Evolutionary conservation across 2,797 vertebrate species (phyloP).

Genomic region (Crenichthys baileyi): DNA sequence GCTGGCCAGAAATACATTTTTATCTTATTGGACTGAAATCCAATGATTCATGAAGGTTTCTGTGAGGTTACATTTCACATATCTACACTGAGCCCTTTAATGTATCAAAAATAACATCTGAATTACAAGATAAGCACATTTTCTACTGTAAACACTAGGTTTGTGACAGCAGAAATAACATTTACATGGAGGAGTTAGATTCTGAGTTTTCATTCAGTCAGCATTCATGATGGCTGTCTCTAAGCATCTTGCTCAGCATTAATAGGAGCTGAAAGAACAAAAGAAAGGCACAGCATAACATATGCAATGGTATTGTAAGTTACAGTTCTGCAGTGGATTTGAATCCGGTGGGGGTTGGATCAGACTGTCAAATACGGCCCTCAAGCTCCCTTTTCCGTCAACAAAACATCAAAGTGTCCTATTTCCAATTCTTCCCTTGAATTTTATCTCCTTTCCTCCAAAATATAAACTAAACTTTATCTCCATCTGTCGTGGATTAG

Average conservation of each 20-base stretch:
- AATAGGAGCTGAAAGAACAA: slow-evolving; percentile 26
- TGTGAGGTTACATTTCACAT: slow-evolving; percentile 29
- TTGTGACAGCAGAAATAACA: slow-evolving; percentile 22
- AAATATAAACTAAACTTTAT: slow-evolving; percentile 44
- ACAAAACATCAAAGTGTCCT: slow-evolving; percentile 60
- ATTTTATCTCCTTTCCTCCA: slow-evolving; percentile 36
- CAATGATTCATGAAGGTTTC: not conserved
- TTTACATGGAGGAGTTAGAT: not conserved
- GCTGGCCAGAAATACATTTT: slow-evolving; percentile 4
- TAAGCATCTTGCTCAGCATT: slow-evolving; percentile 37
- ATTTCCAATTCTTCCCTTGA: slow-evolving; percentile 35
- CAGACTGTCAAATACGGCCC: slow-evolving; percentile 43
- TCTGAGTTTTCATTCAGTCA: slow-evolving; percentile 18
- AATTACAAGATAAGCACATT: not conserved
- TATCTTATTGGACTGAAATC: not conserved
- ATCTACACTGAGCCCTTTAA: slow-evolving; percentile 21
- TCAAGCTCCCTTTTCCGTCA: slow-evolving; percentile 39
- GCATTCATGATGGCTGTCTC: slow-evolving; percentile 28
- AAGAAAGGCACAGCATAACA: slow-evolving; percentile 45
- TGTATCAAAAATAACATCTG: not conserved
- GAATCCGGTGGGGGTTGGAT: slow-evolving; percentile 43
- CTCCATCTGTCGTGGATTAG: slow-evolving; percentile 28
- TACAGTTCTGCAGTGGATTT: slow-evolving; percentile 41
- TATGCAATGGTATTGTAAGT: not conserved
- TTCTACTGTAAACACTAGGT: slow-evolving; percentile 8